Conservation (phyloP, 1,140 invertebrate genomes). For the Polypedilum pembai region DNA sequence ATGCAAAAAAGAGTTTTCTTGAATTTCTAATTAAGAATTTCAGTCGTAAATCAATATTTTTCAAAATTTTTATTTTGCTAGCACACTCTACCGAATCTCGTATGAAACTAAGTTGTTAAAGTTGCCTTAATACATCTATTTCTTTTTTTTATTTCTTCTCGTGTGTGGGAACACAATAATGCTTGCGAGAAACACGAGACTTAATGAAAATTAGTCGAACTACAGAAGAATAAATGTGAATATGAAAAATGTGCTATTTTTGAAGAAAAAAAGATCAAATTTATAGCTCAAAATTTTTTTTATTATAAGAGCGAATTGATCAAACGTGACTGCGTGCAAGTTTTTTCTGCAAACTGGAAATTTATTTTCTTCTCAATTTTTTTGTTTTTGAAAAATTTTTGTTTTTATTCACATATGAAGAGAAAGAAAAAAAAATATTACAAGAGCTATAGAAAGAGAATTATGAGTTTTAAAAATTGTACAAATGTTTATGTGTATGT, state of each 20-base stretch:
- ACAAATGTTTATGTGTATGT: no score
- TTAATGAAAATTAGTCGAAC: background rate
- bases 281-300: background rate
- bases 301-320: background rate
- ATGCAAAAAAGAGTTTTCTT: no score
- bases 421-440: no score
- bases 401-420: no score
- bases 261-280: background rate
- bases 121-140: background rate
- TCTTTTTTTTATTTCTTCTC: background rate
- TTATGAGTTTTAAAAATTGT: no score
- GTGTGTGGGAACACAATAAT: background rate
- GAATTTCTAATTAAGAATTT: no score
- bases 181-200: background rate
- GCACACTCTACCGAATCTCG: background rate
- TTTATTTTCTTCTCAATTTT: no score
- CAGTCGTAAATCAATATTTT: no score
- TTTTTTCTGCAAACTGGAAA: background rate
- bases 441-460: no score
- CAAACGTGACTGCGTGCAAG: background rate
- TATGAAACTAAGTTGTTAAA: conserved; percentile 14
- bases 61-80: background rate
- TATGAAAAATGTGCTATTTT: background rate
- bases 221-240: no score
- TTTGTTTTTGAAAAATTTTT: no score